Evolutionary conservation across 1,140 invertebrate genomes (phyloP).

Genomic region (Pseudomyrmex dendroicus): DNA sequence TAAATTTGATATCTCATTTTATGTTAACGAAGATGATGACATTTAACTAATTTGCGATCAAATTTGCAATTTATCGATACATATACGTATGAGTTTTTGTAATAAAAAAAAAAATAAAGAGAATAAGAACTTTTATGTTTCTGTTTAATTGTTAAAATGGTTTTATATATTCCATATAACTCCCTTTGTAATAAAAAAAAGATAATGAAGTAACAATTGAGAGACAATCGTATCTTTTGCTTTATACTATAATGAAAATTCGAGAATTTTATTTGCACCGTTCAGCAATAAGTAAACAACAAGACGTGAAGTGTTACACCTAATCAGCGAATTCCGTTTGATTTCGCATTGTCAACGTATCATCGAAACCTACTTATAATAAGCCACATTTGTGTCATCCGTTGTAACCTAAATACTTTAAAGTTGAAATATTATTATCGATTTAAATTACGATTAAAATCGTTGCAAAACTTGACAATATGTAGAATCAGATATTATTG

Average conservation of each 20-base stretch:
- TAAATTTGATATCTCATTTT: too few relatives aligned
- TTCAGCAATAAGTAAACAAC: constrained; percentile 13
- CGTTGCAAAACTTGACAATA: not conserved
- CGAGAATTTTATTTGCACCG: not conserved
- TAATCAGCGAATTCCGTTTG: constrained; percentile 44
- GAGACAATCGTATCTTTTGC: not conserved
- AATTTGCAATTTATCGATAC: too few relatives aligned
- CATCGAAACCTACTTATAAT: not conserved
- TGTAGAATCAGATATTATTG: not conserved
- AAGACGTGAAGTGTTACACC: constrained; percentile 10
- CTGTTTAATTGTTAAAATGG: too few relatives aligned
- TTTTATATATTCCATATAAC: too few relatives aligned
- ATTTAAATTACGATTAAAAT: constrained; percentile 6
- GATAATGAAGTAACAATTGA: not conserved
- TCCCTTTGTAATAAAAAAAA: not conserved
- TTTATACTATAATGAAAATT: not conserved
- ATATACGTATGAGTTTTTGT: too few relatives aligned
- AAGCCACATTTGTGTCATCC: not conserved
- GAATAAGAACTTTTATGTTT: too few relatives aligned
- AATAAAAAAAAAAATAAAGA: too few relatives aligned
- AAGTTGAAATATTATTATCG: not conserved
- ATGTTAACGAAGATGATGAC: too few relatives aligned
- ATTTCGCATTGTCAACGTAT: constrained; percentile 20
- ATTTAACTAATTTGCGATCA: too few relatives aligned
- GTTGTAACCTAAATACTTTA: constrained; percentile 34